A percentile compares a stretch with the other conserved stretches of the same genome.
Evolutionary conservation across 2,797 vertebrate species (phyloP).

Genomic region (Lerista edwardsae): DNA sequence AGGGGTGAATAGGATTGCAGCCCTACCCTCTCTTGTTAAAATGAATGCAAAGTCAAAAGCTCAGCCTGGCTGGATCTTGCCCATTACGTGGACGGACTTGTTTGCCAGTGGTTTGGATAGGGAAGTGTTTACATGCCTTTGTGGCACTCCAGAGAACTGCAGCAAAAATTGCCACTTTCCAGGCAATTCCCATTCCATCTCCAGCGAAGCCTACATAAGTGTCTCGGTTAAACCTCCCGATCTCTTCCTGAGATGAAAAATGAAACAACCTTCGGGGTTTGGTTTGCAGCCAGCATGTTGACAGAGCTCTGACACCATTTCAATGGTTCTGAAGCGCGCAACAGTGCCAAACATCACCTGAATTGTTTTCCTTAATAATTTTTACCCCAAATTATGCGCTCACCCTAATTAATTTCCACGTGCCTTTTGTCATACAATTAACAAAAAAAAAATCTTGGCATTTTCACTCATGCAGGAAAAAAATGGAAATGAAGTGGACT

Average conservation of each 20-base stretch:
- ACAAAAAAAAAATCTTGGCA: background rate
- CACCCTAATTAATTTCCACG: constrained; percentile 14
- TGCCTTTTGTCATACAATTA: background rate
- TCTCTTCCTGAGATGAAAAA: constrained; percentile 13
- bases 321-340: constrained; percentile 11
- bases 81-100: background rate
- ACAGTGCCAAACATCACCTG: constrained; percentile 18
- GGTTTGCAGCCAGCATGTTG: constrained; percentile 35
- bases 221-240: background rate
- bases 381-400: background rate
- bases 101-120: background rate
- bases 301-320: constrained; percentile 34
- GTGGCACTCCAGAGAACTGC: background rate
- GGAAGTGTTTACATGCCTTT: background rate
- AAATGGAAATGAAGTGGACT: background rate
- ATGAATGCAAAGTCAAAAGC: background rate
- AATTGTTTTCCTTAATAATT: constrained; percentile 30
- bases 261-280: background rate
- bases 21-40: background rate
- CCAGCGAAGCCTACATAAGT: background rate
- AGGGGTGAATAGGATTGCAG: no score
- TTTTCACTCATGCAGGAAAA: background rate
- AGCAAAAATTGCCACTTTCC: background rate
- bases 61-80: background rate
- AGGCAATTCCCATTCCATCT: background rate